Conservation (phyloP, 2,888 invertebrate species). For the Phortica magna region DNA sequence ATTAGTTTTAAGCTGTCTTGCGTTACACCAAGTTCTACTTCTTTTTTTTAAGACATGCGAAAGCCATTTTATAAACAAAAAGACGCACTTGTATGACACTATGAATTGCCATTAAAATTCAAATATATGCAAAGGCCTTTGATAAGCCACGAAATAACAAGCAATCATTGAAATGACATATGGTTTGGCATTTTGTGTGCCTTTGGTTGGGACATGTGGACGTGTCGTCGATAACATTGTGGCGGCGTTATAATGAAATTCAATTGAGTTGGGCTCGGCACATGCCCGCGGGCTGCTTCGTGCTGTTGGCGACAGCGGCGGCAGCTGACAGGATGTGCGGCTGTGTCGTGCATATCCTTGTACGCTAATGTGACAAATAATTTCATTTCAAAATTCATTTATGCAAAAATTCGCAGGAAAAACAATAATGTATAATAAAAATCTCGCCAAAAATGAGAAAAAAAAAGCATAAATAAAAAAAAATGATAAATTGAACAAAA, state of each 20-base stretch:
- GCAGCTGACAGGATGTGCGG: constrained; percentile 27
- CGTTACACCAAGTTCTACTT: too few relatives aligned
- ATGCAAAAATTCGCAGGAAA: constrained; percentile 49
- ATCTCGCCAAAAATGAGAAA: constrained; percentile 18
- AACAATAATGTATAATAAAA: constrained; percentile 16
- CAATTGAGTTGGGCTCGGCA: constrained; percentile 13
- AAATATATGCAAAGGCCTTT: constrained; percentile 21
- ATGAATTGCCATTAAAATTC: constrained; percentile 15
- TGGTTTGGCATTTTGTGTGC: constrained; percentile 6
- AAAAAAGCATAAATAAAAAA: constrained; percentile 19
- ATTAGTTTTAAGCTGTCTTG: too few relatives aligned
- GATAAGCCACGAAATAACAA: constrained; percentile 28
- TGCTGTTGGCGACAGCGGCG: not conserved
- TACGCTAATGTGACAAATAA: constrained; percentile 64
- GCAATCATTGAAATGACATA: constrained; percentile 8
- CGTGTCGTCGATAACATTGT: not conserved
- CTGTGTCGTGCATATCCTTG: constrained; percentile 44
- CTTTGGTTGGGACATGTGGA: not conserved
- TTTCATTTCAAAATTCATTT: constrained; percentile 64
- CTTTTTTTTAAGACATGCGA: too few relatives aligned
- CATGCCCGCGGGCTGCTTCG: not conserved
- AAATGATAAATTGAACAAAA: not conserved
- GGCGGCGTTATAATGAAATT: constrained; percentile 54
- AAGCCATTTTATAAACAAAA: too few relatives aligned
- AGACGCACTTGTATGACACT: constrained; percentile 49